Conservation (phyloP, 2,113 vertebrate genomes). For the Poeciliopsis prolifica region DNA sequence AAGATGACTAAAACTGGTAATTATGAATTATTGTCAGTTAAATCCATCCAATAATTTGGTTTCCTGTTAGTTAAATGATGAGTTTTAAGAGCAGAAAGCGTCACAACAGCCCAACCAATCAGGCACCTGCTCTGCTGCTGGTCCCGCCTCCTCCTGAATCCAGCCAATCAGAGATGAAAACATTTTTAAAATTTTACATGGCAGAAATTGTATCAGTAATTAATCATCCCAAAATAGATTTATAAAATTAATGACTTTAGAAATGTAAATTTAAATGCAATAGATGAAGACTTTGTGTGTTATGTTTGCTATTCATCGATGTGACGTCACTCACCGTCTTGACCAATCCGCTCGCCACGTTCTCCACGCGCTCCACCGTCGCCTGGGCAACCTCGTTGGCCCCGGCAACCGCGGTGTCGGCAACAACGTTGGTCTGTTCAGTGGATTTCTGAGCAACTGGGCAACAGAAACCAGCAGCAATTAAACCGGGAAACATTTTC, state of each 20-base stretch:
- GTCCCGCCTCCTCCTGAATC: slow-evolving; percentile 60
- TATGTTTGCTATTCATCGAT: background rate
- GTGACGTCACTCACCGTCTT: slow-evolving; percentile 78
- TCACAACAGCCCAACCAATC: slow-evolving; percentile 42
- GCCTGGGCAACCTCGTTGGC: slow-evolving; percentile 89
- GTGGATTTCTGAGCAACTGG: slow-evolving; percentile 92
- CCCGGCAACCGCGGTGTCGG: slow-evolving; percentile 85
- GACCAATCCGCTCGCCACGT: slow-evolving; percentile 83
- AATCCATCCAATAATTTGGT: too few relatives aligned
- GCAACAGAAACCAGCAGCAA: background rate
- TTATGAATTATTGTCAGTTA: too few relatives aligned
- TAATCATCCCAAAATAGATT: too few relatives aligned
- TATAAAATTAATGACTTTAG: too few relatives aligned
- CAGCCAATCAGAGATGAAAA: slow-evolving; percentile 42
- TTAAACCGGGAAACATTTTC: background rate
- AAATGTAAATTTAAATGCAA: too few relatives aligned
- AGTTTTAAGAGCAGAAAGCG: slow-evolving; percentile 7
- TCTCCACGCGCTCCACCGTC: slow-evolving; percentile 88
- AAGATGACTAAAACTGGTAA: background rate
- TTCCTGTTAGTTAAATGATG: too few relatives aligned
- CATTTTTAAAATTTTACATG: background rate
- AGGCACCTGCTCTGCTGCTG: slow-evolving; percentile 59
- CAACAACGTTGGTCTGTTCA: slow-evolving; percentile 88
- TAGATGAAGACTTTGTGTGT: background rate
- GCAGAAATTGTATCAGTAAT: background rate